Percentiles rank a stretch among this genome's conserved stretches.
Conservation (phyloP, 2,888 invertebrate genomes). For the Apomyelois bistriatella region DNA sequence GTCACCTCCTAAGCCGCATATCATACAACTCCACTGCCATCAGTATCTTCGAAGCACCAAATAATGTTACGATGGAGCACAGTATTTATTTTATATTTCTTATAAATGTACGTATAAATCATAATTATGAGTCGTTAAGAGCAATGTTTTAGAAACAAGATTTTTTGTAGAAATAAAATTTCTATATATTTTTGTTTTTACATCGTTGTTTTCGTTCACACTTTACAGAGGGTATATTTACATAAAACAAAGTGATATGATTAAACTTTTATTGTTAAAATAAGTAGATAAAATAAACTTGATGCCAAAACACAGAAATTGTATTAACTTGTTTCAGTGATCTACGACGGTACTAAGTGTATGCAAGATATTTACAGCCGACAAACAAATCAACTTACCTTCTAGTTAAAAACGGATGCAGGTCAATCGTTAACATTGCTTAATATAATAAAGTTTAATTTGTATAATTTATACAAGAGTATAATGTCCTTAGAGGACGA, state of each 20-base stretch:
- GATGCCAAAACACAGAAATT: slow-evolving; percentile 74
- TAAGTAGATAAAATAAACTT: slow-evolving; percentile 79
- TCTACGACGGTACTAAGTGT: slow-evolving; percentile 60
- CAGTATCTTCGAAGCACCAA: slow-evolving; percentile 11
- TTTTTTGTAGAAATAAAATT: slow-evolving; percentile 16
- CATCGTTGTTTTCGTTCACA: slow-evolving; percentile 23
- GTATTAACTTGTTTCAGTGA: slow-evolving; percentile 67
- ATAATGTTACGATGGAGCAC: slow-evolving; percentile 31
- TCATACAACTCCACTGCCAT: slow-evolving; percentile 22
- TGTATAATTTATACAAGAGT: slow-evolving; percentile 41
- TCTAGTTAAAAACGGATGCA: slow-evolving; percentile 61
- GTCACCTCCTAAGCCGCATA: slow-evolving; percentile 85
- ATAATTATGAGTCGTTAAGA: slow-evolving; percentile 3
- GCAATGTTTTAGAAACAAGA: slow-evolving; percentile 7
- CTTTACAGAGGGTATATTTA: slow-evolving; percentile 15
- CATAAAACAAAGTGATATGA: slow-evolving; percentile 40
- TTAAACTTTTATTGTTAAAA: slow-evolving; percentile 76
- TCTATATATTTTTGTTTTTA: slow-evolving; percentile 29
- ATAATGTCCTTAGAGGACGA: slow-evolving; percentile 49
- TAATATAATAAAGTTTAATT: slow-evolving; percentile 39
- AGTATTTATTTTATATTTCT: slow-evolving; percentile 48
- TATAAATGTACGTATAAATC: slow-evolving; percentile 15
- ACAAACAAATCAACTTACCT: slow-evolving; percentile 62
- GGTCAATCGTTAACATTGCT: slow-evolving; percentile 68
- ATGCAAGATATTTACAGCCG: slow-evolving; percentile 74